phyloP scores from a whole-genome alignment of 2,113 vertebrate genomes.

The Microcebus griseorufus region DNA sequence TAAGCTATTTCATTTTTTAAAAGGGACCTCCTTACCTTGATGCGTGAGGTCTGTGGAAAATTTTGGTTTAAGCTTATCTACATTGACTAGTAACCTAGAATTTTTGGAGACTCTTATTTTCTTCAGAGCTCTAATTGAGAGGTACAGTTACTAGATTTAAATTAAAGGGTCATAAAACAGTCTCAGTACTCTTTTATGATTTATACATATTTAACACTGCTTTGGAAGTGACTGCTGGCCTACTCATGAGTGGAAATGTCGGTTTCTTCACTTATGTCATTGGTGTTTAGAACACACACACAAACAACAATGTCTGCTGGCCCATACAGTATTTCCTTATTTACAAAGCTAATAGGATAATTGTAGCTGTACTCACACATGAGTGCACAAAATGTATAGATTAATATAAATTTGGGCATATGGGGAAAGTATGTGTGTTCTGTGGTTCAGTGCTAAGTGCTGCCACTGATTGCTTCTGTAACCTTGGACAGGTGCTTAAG shows the following conservation, averaged over 20 bases:
- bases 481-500: background rate
- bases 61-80: background rate
- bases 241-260: background rate
- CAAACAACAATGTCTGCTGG: background rate
- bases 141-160: background rate
- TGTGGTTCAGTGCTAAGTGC: background rate
- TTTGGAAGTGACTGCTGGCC: background rate
- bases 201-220: background rate
- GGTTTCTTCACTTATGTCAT: background rate
- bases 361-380: background rate
- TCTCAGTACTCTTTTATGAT: background rate
- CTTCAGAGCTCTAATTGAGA: background rate
- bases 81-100: background rate
- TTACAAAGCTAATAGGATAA: background rate
- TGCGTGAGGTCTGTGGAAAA: conserved; percentile 20
- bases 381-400: background rate
- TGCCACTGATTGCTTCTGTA: background rate
- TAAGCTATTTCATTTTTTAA: background rate
- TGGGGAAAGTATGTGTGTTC: background rate
- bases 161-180: background rate
- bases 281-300: background rate
- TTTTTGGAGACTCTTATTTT: background rate
- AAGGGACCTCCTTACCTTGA: background rate
- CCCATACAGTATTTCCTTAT: background rate
- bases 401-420: background rate